Evolutionary conservation across 2,888 invertebrate genomes (phyloP).

Genomic region (Nomada fucata): DNA sequence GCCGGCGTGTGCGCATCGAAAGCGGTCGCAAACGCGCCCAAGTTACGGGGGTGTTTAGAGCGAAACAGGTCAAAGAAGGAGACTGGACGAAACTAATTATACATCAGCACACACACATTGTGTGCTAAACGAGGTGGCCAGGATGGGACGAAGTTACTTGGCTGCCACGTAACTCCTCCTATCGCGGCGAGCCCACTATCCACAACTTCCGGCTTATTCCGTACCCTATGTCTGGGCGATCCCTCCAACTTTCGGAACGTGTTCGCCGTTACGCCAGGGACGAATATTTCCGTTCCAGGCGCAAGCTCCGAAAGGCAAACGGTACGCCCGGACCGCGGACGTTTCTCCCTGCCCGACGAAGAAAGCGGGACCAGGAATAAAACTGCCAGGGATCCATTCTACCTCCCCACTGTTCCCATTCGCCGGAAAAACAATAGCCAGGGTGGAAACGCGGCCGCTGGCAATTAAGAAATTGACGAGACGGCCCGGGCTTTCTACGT

Average conservation of each 20-base stretch:
- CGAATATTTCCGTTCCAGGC: slow-evolving; percentile 42
- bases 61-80: slow-evolving; percentile 45
- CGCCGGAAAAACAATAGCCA: background rate
- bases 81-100: slow-evolving; percentile 62
- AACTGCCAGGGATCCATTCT: slow-evolving; percentile 4
- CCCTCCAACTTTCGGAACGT: slow-evolving; percentile 57
- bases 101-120: slow-evolving; percentile 55
- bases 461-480: slow-evolving; percentile 50
- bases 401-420: background rate
- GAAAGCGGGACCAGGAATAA: too few species aligned
- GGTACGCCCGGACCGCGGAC: background rate
- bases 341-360: background rate
- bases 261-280: slow-evolving; percentile 46
- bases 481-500: slow-evolving; percentile 21
- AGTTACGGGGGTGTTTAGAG: slow-evolving; percentile 40
- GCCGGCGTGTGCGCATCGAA: background rate
- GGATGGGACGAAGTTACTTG: slow-evolving; percentile 55
- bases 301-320: background rate
- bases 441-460: background rate
- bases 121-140: slow-evolving; percentile 62
- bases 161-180: slow-evolving; percentile 57
- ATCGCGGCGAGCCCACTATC: slow-evolving; percentile 45
- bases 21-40: background rate
- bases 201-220: slow-evolving; percentile 63
- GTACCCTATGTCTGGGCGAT: slow-evolving; percentile 56